Conservation (phyloP, 2,888 invertebrate species). For the Harpagoxenus sublaevis region DNA sequence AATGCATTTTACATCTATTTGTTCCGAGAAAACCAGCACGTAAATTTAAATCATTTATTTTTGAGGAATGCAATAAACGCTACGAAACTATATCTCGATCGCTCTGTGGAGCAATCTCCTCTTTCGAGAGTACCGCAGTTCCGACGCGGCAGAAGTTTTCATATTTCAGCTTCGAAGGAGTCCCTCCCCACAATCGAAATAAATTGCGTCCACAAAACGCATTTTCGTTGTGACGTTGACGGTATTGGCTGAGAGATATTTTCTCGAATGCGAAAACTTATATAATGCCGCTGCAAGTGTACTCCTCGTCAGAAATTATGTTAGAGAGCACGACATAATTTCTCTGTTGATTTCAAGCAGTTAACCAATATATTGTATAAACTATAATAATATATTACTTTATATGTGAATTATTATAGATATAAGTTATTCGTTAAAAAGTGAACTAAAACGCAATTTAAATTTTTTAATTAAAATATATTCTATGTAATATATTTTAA, state of each 20-base stretch:
- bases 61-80: slow-evolving; percentile 35
- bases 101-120: slow-evolving; percentile 5
- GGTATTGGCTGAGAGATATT: slow-evolving; percentile 41
- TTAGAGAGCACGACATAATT: slow-evolving; percentile 29
- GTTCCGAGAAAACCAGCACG: neutral
- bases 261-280: slow-evolving; percentile 45
- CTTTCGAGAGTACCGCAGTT: neutral
- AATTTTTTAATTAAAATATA: neutral
- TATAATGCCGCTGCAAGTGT: slow-evolving; percentile 19
- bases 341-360: neutral
- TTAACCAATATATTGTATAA: slow-evolving; percentile 9
- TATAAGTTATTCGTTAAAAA: neutral
- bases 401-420: neutral
- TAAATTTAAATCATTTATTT: slow-evolving; percentile 20
- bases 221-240: slow-evolving; percentile 42
- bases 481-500: neutral
- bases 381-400: neutral
- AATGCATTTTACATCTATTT: slow-evolving; percentile 8
- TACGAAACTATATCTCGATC: slow-evolving; percentile 31
- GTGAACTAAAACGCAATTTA: neutral
- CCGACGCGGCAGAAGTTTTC: slow-evolving; percentile 41
- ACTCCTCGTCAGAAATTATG: slow-evolving; percentile 24
- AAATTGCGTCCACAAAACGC: slow-evolving; percentile 53
- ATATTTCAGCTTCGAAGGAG: slow-evolving; percentile 49
- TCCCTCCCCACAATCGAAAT: slow-evolving; percentile 52